Percentiles rank a stretch among this genome's conserved stretches.
phyloP scores from a whole-genome alignment of 2,888 invertebrate genomes.

The Cerastoderma edule region DNA sequence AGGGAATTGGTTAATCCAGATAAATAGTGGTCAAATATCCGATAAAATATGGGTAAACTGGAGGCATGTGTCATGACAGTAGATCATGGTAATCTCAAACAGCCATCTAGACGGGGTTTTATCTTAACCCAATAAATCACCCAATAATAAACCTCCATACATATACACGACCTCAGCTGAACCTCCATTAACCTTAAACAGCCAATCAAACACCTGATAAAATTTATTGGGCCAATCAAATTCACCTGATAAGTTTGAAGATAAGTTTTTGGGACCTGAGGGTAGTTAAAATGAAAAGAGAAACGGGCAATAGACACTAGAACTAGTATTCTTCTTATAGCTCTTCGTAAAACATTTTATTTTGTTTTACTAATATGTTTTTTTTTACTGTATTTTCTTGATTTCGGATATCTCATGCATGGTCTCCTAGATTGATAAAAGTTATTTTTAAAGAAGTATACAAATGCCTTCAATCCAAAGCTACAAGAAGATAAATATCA shows the following conservation, averaged over 20 bases:
- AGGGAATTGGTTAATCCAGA: constrained; percentile 26
- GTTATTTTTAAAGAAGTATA: too few species aligned
- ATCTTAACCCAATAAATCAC: constrained; percentile 58
- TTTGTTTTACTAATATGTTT: too few species aligned
- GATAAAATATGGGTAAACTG: constrained; percentile 51
- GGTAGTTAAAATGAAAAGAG: too few species aligned
- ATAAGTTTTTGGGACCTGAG: background rate
- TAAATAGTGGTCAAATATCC: constrained; percentile 41
- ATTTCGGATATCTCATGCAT: too few species aligned
- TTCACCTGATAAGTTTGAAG: background rate
- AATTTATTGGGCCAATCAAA: constrained; percentile 45
- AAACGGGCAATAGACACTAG: too few species aligned
- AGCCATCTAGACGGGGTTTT: constrained; percentile 59
- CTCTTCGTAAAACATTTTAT: too few species aligned
- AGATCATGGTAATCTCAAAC: constrained; percentile 29
- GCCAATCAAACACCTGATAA: constrained; percentile 53
- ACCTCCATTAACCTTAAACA: constrained; percentile 49
- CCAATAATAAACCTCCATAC: constrained; percentile 44
- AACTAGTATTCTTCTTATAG: too few species aligned
- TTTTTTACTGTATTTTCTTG: too few species aligned
- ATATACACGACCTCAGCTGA: constrained; percentile 47
- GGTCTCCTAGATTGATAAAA: too few species aligned
- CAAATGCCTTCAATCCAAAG: too few species aligned
- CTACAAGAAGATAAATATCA: too few species aligned
- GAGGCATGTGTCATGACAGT: constrained; percentile 42